Conservation (phyloP, 2,113 vertebrate species). For the Rhinolophus ferrumequinum region DNA sequence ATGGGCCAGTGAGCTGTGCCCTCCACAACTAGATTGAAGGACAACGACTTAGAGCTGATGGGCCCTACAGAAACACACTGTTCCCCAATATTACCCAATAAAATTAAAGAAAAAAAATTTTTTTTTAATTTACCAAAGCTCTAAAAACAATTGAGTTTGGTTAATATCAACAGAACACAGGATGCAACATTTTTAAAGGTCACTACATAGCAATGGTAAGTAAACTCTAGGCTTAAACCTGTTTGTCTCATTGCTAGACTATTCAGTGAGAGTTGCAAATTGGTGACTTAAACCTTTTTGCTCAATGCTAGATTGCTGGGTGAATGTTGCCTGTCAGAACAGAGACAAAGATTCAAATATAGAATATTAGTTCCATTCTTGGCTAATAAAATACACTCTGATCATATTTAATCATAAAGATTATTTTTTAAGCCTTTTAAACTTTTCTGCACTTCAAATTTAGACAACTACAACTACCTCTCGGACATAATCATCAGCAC, state of each 20-base stretch:
- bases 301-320: not conserved
- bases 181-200: too few species aligned
- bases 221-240: not conserved
- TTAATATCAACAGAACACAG: not conserved
- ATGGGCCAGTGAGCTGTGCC: too few species aligned
- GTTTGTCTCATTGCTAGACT: not conserved
- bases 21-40: too few species aligned
- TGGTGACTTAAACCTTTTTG: not conserved
- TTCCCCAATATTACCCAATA: too few species aligned
- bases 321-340: not conserved
- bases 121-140: not conserved
- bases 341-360: not conserved
- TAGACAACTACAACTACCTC: not conserved
- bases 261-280: not conserved
- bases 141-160: not conserved
- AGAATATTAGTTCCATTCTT: not conserved
- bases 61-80: too few species aligned
- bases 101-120: too few species aligned
- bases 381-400: not conserved
- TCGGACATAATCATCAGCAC: not conserved
- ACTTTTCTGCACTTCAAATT: not conserved
- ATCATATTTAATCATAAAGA: not conserved
- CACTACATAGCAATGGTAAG: not conserved
- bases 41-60: too few species aligned
- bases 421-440: not conserved